phyloP scores from a whole-genome alignment of 2,113 vertebrate species.

The Montifringilla adamsi region DNA sequence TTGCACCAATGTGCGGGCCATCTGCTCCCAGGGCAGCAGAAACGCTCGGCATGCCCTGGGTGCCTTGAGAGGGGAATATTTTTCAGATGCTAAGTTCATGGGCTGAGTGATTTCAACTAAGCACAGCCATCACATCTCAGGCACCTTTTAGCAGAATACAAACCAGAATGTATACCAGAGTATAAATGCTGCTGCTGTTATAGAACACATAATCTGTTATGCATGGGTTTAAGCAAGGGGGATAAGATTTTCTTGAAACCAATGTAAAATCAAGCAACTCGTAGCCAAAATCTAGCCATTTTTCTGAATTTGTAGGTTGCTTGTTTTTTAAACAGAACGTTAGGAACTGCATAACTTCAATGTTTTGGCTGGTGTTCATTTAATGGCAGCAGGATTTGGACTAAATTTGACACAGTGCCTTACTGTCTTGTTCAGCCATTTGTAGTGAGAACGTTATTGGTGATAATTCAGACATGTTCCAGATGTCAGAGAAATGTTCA shows the following conservation, averaged over 20 bases:
- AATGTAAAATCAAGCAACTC: constrained; percentile 27
- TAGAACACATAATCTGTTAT: not conserved
- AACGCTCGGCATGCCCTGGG: not conserved
- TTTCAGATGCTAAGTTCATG: constrained; percentile 2
- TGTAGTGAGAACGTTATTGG: not conserved
- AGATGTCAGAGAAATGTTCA: constrained; percentile 31
- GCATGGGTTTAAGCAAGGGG: not conserved
- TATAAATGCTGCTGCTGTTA: not conserved
- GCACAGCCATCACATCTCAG: not conserved
- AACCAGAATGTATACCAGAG: not conserved
- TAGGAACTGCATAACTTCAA: not conserved
- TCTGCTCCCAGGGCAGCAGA: constrained; percentile 20
- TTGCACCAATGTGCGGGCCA: constrained; percentile 64
- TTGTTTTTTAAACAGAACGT: not conserved
- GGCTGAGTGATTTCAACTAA: not conserved
- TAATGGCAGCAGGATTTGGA: not conserved
- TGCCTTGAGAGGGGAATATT: not conserved
- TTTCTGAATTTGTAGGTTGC: not conserved
- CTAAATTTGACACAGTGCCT: not conserved
- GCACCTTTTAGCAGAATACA: constrained; percentile 20
- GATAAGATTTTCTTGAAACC: constrained; percentile 38
- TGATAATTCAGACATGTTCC: constrained; percentile 27
- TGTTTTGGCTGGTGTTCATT: not conserved
- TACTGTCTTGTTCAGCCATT: not conserved
- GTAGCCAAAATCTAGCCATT: not conserved